phyloP scores from a whole-genome alignment of 2,113 vertebrate species.

The Grammomys surdaster region DNA sequence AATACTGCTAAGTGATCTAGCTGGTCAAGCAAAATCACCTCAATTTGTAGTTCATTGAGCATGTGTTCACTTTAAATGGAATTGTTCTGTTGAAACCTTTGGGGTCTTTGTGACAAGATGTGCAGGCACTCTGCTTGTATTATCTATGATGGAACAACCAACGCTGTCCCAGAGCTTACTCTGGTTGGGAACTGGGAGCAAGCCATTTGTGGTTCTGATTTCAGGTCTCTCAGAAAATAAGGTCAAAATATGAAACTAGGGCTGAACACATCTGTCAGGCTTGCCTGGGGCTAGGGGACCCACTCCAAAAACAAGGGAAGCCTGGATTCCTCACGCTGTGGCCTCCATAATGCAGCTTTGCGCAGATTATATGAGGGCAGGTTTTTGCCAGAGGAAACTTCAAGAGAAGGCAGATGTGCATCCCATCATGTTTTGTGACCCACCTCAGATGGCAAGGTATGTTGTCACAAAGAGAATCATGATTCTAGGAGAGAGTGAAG shows the following conservation, averaged over 20 bases:
- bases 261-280: neutral
- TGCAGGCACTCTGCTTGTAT: neutral
- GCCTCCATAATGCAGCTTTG: neutral
- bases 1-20: neutral
- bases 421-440: neutral
- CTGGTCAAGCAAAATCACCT: neutral
- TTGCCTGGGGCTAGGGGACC: neutral
- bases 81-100: neutral
- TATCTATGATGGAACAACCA: neutral
- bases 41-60: too few species aligned
- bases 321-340: neutral
- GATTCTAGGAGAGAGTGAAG: neutral
- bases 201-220: neutral
- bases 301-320: too few species aligned
- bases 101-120: neutral
- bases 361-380: neutral
- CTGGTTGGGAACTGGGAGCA: neutral
- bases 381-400: neutral
- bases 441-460: too few species aligned
- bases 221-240: neutral
- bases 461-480: neutral
- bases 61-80: neutral
- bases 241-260: neutral
- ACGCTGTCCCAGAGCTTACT: neutral
- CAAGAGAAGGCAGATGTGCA: too few species aligned